Evolutionary conservation across 2,113 vertebrate species (phyloP).

Genomic region (Dryoscopus gambensis): DNA sequence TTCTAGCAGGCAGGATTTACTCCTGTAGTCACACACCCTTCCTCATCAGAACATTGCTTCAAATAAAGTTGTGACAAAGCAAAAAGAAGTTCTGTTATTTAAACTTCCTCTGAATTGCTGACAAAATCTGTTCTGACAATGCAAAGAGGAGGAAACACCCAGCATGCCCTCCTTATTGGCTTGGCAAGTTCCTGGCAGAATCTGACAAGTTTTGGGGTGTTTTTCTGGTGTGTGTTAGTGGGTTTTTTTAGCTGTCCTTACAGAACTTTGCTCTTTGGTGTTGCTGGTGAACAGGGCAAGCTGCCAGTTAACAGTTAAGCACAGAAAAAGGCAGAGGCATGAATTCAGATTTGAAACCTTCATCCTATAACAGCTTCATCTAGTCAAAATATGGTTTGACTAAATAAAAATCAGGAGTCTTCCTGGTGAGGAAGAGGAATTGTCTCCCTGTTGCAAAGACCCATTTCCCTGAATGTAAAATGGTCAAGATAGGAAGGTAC

Average conservation of each 20-base stretch:
- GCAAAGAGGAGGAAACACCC: background rate
- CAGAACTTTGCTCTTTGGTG: background rate
- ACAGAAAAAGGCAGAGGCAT: background rate
- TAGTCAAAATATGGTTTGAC: background rate
- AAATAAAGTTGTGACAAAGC: background rate
- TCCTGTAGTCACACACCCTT: background rate
- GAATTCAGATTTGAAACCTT: background rate
- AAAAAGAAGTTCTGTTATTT: background rate
- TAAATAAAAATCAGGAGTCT: background rate
- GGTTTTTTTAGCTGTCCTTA: background rate
- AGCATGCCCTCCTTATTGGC: rapidly evolving
- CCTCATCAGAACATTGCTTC: background rate
- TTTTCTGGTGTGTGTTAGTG: background rate
- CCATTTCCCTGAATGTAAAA: background rate
- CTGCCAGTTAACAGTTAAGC: background rate
- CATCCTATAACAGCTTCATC: background rate
- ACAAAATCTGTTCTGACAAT: background rate
- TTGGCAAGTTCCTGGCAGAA: background rate
- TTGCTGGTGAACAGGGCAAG: background rate
- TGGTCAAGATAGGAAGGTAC: background rate
- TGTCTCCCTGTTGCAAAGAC: background rate
- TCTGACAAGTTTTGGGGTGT: background rate
- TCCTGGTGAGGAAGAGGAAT: background rate
- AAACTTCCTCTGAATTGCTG: background rate
- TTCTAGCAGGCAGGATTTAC: background rate